Evolutionary conservation across 2,797 vertebrate genomes (phyloP), one percentile per base, ranked within the genome.

Genomic region (Xerus rutilus): DNA sequence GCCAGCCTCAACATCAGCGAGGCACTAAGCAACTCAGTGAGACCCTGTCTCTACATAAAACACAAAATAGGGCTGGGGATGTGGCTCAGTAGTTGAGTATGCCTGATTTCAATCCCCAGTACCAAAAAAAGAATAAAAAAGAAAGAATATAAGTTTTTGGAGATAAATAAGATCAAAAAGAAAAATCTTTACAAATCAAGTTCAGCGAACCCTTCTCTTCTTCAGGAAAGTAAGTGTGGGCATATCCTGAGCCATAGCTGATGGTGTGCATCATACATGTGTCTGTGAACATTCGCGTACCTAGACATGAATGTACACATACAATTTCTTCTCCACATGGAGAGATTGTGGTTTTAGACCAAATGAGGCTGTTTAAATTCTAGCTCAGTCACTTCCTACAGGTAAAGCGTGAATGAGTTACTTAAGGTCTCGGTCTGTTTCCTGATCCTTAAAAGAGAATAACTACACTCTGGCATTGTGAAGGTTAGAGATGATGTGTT

Each of bases 371-470:
- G 8, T 82, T 94, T 70, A 74, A 81, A 83, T 74, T 78, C 32
- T 59, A 91, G 69, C 65, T 52, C 15, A 74, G 45, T 83, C 14
- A 77, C 35, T 94, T 95, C 49, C 85, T 89, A 59, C 35, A 13
- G 32, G 7, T 54, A 35, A 59, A 49, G 15, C 79, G 23, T 73
- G 21, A 23, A 23, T 67, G 47, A 92, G 30, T 91, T 91, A 20
- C 14, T 86, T 52, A 39, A 79, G n/a, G 28, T 89, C 52, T 35
- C 25, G 79, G 69, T 49, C 54, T 52, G 13, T 43, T 70, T 89
- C 28, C 54, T 89, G 83, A n/a, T 47, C 21, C 45, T 84, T 64
- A 67, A 65, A 67, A 49, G 23, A 70, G 47, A 73, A 54, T 52
- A 14, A 28, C 11, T 49, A 43, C 32, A 18, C 43, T 10, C 1